Evolutionary conservation across 1,140 invertebrate species (phyloP).

Genomic region (Calosoma granatense): DNA sequence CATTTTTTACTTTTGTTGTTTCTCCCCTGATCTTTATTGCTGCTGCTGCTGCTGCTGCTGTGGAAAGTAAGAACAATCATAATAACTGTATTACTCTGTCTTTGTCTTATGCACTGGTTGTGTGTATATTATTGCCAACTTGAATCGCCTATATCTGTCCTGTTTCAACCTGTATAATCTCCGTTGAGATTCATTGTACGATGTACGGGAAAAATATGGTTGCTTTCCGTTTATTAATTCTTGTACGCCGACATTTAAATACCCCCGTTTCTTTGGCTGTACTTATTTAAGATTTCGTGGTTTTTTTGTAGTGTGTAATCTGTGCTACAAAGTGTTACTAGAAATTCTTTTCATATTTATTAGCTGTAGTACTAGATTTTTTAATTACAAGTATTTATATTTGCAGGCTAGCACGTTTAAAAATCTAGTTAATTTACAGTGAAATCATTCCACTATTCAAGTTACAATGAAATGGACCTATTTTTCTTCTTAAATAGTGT

Average conservation of each 20-base stretch:
- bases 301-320: not conserved
- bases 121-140: not conserved
- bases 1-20: no score
- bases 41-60: no score
- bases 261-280: not conserved
- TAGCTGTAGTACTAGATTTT: not conserved
- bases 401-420: not conserved
- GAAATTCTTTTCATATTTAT: not conserved
- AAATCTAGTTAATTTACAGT: not conserved
- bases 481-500: not conserved
- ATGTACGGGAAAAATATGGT: not conserved
- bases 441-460: not conserved
- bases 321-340: not conserved
- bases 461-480: not conserved
- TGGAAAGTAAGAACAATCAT: not conserved
- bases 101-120: not conserved
- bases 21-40: no score
- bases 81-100: not conserved
- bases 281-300: not conserved
- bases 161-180: not conserved
- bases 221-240: not conserved
- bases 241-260: not conserved
- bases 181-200: not conserved
- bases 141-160: not conserved
- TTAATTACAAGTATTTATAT: not conserved